phyloP scores from a whole-genome alignment of 2,113 vertebrate genomes.

The Barnardius zonarius region DNA sequence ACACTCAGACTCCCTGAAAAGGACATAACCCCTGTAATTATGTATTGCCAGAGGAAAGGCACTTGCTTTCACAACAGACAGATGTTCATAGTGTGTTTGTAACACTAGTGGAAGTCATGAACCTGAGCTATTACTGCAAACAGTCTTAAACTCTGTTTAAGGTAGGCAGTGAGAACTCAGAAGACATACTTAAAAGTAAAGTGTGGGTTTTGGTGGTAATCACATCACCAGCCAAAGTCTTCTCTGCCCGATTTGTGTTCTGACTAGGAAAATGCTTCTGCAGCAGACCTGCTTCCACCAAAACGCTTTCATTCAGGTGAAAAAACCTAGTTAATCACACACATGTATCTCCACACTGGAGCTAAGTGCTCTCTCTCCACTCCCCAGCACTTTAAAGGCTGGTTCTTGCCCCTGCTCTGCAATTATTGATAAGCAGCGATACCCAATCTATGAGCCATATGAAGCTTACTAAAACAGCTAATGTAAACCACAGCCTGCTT shows the following conservation, averaged over 20 bases:
- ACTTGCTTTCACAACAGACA: not conserved
- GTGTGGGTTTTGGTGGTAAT: not conserved
- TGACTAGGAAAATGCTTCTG: not conserved
- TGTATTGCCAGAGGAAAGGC: not conserved
- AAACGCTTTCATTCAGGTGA: not conserved
- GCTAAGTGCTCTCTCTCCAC: not conserved
- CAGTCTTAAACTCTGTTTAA: not conserved
- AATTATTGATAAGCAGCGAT: not conserved
- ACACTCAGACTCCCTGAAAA: not conserved
- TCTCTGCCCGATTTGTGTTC: not conserved
- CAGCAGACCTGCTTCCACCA: not conserved
- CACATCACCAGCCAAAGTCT: not conserved
- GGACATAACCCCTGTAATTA: not conserved
- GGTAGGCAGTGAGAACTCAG: not conserved
- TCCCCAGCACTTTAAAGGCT: not conserved
- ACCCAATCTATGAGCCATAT: not conserved
- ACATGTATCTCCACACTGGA: fast-evolving
- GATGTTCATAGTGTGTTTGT: not conserved
- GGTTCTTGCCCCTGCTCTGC: not conserved
- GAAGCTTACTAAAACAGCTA: not conserved
- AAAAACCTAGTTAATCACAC: not conserved
- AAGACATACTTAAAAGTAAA: not conserved
- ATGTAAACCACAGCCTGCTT: not conserved
- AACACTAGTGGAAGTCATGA: not conserved
- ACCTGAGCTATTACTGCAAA: not conserved